These are phyloP conservation scores for Choloepus hoffmanni DNA, from an alignment of 2,113 vertebrate genomes.

Conservation along the genomic window DNA sequence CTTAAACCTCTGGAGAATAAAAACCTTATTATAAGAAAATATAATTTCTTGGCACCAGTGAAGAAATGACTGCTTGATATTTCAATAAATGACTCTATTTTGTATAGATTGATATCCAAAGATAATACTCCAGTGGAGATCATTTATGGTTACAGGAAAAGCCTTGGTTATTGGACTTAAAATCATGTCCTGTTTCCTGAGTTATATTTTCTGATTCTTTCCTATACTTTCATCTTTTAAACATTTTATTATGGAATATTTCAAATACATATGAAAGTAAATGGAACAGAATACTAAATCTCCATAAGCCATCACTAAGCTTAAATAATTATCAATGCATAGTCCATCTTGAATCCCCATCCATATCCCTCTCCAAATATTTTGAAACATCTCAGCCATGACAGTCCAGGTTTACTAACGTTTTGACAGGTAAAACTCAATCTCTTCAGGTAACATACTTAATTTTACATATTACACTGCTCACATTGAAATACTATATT, in stretches of 20 bases:
- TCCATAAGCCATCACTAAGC: neutral
- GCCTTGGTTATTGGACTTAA: neutral
- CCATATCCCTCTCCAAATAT: neutral
- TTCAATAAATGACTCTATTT: conserved; percentile 23
- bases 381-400: neutral
- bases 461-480: neutral
- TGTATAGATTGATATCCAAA: neutral
- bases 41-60: neutral
- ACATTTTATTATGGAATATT: conserved; percentile 29
- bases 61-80: neutral
- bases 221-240: neutral
- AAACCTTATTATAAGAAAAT: conserved; percentile 1
- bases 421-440: conserved; percentile 1
- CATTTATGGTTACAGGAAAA: neutral
- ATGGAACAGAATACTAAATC: neutral
- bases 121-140: neutral
- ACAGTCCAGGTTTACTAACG: neutral
- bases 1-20: conserved; percentile 26
- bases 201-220: neutral
- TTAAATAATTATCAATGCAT: neutral
- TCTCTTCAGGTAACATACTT: neutral
- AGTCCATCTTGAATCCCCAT: neutral
- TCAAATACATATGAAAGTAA: conserved; percentile 4
- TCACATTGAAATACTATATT: neutral
- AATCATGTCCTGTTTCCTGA: neutral